Percentiles rank a stretch among this genome's conserved stretches.
These are phyloP conservation scores for Drosophila atripex DNA, from an alignment of 2,888 invertebrate species.

Conservation along the genomic window DNA sequence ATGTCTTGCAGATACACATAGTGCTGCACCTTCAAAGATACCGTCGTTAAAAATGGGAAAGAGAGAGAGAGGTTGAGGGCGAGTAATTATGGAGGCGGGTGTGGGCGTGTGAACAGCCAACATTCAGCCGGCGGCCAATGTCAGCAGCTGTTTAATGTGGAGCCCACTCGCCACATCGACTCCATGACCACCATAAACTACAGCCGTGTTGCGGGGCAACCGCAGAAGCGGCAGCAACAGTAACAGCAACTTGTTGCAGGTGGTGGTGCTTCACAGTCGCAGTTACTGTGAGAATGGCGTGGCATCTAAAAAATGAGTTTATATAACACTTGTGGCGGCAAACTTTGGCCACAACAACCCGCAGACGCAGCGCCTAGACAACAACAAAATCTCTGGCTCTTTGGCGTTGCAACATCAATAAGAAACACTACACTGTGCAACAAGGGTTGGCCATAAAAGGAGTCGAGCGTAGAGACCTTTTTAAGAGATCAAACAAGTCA, in stretches of 20 bases:
- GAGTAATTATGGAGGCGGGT: conserved; percentile 25
- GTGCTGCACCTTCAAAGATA: conserved; percentile 77
- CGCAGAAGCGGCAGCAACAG: conserved; percentile 35
- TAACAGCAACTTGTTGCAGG: conserved; percentile 15
- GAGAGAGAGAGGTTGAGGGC: conserved; percentile 40
- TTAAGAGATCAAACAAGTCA: conserved; percentile 5
- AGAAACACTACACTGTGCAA: conserved; percentile 53
- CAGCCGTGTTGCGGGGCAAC: not conserved
- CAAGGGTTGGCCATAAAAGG: conserved; percentile 22
- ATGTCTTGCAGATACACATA: conserved; percentile 83
- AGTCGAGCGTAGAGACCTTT: not conserved
- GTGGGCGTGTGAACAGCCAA: conserved; percentile 53
- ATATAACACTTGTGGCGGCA: conserved; percentile 69
- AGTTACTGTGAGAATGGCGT: conserved; percentile 68
- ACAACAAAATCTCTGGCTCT: conserved; percentile 14
- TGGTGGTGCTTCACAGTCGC: conserved; percentile 24
- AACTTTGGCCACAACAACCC: conserved; percentile 37
- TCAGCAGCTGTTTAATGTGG: conserved; percentile 65
- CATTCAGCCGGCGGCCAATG: conserved; percentile 65
- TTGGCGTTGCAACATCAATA: conserved; percentile 60
- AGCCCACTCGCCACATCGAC: conserved; percentile 21
- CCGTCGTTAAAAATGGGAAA: conserved; percentile 20
- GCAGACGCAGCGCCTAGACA: conserved; percentile 10
- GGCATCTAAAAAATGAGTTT: conserved; percentile 68
- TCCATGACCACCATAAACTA: conserved; percentile 20